Base-by-base conservation (phyloP, 2,797 vertebrate genomes). In the Dipus sagitta region DNA sequence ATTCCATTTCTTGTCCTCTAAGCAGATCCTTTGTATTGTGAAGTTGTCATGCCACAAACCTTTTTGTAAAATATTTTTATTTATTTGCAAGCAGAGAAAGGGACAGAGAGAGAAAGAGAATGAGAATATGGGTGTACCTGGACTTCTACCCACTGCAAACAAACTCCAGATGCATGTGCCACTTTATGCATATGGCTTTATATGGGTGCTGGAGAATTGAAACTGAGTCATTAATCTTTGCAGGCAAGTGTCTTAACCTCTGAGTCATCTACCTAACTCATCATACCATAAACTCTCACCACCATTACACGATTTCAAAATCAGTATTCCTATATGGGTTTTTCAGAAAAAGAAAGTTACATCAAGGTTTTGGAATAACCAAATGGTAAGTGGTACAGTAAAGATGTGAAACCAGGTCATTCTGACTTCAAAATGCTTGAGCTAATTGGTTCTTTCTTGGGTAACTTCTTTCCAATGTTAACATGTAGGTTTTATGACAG, bases 401-500 rank as follows among this genome's bases (percentile, higher is more conserved):
- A 65, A 84, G 58, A 76, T 93, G 92, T 82, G 62, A 95, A 94
- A 93, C 20, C 70, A 82, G 81, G 24, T 85, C 70, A 89, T 87
- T 89, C 32, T 54, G 62, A 91, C 26, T 95, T 88, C 14, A n/a
- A 54, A 81, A 71, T 28, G 52, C 2, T 65, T 91, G 32, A 42
- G 65, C 11, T 54, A 5, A 67, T 62, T 80, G 10, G 64, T 88
- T 21, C 13, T 78, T 81, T 88, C 74, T 15, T 79, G 2, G 54
- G 47, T 34, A 90, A 21, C 32, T 86, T 96, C 18, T 85, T 88
- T 11, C 21, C 23, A 47, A 26, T 32, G 6, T 79, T 24, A 83
- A 24, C 76, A 91, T 72, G 47, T 9, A 88, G 32, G n/a, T 1
- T 90, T 5, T 71, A 5, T 23, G 7, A 92, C 6, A 90, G 17